Evolutionary conservation across 2,113 vertebrate genomes (phyloP), one percentile per base, ranked within the genome.

Genomic region (Prietella phreatophila): DNA sequence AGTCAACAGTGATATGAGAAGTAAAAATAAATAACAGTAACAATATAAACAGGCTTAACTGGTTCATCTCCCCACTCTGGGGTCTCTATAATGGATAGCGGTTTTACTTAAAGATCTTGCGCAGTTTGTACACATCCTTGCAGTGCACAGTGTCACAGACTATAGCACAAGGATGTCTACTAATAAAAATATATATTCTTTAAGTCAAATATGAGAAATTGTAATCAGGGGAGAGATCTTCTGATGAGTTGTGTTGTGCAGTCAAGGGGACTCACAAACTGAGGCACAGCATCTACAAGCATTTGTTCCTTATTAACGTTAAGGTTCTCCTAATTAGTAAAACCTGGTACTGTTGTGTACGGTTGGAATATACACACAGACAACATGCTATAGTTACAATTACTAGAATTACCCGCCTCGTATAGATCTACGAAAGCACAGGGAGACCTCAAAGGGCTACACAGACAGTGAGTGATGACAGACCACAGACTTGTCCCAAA

Each of bases 371-470:
- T 69, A 9, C n/a, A 55, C 63, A 60, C 58, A 86, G 65, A 63
- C 30, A 63, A 14, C 36, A 8, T 60, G 71, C 55, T 10, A 85
- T 50, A 65, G 50, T 79, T 33, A 14, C 53, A 79, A 50, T 47
- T 20, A 25, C 67, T 60, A 60, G 61, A 69, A 75, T 85, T 85
- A 80, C 73, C 71, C 9, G 1, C 33, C 69, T 86, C 33, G 27
- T 69, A 75, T 9, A 25, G n/a, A 60, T 42, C n/a, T 86, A 25
- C 47, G 36, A 27, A 69, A 88, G 30, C 73, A 73, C 71, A 71
- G 53, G 75, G 19, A 25, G 39, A 36, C 19, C 71, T 47, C 22
- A 53, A 63, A 8, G 76, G 30, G 22, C 25, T 75, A 75, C 10
- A 42, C 36, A 42, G 20, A 73, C 69, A n/a, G 13, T 2, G 13